Base-by-base conservation (phyloP, 1,140 invertebrate genomes). In the Aricia agestis region DNA sequence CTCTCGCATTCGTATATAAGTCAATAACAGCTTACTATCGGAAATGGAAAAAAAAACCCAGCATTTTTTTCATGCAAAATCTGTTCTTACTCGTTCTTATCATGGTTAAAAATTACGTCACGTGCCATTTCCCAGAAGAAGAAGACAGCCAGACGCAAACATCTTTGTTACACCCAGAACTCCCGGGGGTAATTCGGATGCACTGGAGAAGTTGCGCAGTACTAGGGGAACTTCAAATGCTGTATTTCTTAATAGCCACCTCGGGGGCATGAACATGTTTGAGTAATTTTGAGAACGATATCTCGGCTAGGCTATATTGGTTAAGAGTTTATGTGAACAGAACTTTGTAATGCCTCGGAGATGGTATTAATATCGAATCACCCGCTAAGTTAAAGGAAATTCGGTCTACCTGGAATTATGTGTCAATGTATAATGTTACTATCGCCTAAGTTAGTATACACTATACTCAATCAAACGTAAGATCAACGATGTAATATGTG, bases 181-280 rank as follows among this genome's bases (percentile, higher is more conserved):
- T 83, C 84, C 84, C 82, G 65, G 76, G 81, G 82, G 84, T 82
- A 80, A 84, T 84, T 83, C 74, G 72, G 69, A 83, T 85, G 82
- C 81, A 80, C 78, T 74, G 81, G 78, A 80, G 78, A 86, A 86
- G 84, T 86, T 85, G 78, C 72, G 81, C 80, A 80, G 81, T 77
- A 75, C 75, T 77, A 72, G 74, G 78, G 80, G 78, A 77, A 80
- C 77, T 79, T 71, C 72, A 69, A 78, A 82, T 79, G 76, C 79
- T 73, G 77, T 80, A 75, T 78, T 76, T 72, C 78, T 73, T 85
- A 85, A 85, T 82, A 80, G 82, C 73, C 77, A 80, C 82, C 82
- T 80, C 73, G 81, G 78, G 84, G 80, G 74, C 72, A 75, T 70
- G 72, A 52, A 71, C 71, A 70, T 77, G 74, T 80, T 78, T 73